A percentile compares a stretch with the other conserved stretches of the same genome.
These are phyloP conservation scores for Fratercula arctica DNA, from an alignment of 2,797 vertebrate genomes.

Conservation along the genomic window DNA sequence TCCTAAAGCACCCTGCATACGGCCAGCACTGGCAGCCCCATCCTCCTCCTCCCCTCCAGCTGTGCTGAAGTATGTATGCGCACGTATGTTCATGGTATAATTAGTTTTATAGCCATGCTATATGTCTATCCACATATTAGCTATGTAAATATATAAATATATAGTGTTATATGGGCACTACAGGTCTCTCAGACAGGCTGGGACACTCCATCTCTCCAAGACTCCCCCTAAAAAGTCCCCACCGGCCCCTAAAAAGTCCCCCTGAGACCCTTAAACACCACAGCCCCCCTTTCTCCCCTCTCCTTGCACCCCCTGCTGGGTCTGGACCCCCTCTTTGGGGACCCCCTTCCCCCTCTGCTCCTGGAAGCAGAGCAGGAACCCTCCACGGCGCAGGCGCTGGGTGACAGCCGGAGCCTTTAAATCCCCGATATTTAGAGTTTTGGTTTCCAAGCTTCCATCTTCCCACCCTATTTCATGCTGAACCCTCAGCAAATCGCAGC, in stretches of 20 bases:
- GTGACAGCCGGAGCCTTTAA: neutral
- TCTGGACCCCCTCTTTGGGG: too few species aligned
- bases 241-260: neutral
- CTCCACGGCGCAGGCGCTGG: neutral
- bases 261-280: neutral
- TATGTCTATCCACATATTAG: rapidly evolving
- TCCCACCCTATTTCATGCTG: too few species aligned
- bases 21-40: rapidly evolving
- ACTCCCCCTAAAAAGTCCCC: neutral
- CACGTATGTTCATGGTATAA: neutral
- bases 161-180: rapidly evolving
- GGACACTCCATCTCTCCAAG: neutral
- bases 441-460: neutral
- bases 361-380: rapidly evolving
- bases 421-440: neutral
- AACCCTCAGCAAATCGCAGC: neutral
- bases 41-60: neutral
- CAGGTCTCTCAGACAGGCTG: neutral
- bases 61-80: neutral
- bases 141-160: rapidly evolving
- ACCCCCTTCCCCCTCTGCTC: rapidly evolving
- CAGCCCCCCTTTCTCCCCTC: rapidly evolving
- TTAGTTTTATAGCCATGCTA: too few species aligned
- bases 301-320: rapidly evolving
- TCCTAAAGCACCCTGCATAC: neutral